A percentile compares a stretch with the other conserved stretches of the same genome.
Conservation (phyloP, 2,797 vertebrate genomes). For the Lindbergichthys nudifrons region DNA sequence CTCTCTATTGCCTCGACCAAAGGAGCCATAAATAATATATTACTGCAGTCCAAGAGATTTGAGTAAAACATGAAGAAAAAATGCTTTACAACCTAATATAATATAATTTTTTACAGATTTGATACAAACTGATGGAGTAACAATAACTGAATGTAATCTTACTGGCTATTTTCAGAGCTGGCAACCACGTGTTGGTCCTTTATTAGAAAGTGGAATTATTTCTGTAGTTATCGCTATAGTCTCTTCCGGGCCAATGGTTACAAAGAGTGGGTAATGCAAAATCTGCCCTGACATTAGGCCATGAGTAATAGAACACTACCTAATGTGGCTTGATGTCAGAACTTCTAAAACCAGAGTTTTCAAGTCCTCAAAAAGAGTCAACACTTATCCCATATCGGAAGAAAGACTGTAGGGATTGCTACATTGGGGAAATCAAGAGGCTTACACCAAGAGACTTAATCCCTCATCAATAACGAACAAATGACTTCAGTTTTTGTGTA, state of each 20-base stretch:
- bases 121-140: neutral
- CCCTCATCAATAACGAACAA: neutral
- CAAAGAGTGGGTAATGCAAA: constrained; percentile 2
- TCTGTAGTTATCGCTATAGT: neutral
- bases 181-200: neutral
- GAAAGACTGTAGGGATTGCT: neutral
- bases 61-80: neutral
- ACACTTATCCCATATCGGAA: neutral
- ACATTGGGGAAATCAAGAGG: too few relatives aligned
- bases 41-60: neutral
- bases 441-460: neutral
- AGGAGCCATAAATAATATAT: neutral
- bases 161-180: neutral
- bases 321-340: neutral
- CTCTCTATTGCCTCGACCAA: neutral
- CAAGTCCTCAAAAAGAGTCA: neutral
- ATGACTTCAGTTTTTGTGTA: too few relatives aligned
- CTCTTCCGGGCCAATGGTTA: neutral
- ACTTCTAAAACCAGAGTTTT: neutral
- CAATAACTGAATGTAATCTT: neutral
- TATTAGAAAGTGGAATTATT: neutral
- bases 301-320: neutral
- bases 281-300: neutral
- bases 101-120: neutral
- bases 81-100: neutral